Percentiles rank a stretch among this genome's conserved stretches.
phyloP scores from a whole-genome alignment of 1,140 invertebrate species.

The Nylanderia fulva region DNA sequence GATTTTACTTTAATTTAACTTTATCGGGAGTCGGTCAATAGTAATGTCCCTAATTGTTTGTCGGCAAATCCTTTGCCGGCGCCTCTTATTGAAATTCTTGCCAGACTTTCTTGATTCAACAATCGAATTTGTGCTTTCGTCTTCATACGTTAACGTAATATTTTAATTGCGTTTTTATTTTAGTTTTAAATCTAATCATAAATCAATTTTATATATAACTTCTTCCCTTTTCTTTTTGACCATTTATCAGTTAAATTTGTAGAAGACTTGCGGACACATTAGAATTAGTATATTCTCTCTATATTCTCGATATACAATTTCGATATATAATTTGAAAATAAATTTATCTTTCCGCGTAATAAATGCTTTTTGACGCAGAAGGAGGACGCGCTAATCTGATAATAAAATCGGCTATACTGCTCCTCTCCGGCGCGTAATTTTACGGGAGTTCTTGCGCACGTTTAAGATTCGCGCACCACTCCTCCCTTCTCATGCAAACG shows the following conservation, averaged over 20 bases:
- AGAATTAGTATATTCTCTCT: constrained; percentile 1
- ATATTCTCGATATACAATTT: background rate
- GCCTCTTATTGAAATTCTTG: constrained; percentile 72
- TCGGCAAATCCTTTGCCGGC: constrained; percentile 67
- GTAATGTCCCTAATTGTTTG: constrained; percentile 75
- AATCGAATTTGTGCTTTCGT: constrained; percentile 21
- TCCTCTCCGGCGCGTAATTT: constrained; percentile 33
- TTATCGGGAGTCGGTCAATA: constrained; percentile 77
- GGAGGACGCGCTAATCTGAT: constrained; percentile 22
- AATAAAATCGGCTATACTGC: constrained; percentile 43
- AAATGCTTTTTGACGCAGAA: background rate
- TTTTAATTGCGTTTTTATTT: constrained; percentile 46
- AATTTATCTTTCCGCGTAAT: constrained; percentile 12
- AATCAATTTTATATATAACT: background rate
- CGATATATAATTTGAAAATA: background rate
- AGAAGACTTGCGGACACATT: background rate
- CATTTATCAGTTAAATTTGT: background rate
- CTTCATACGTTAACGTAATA: constrained; percentile 32
- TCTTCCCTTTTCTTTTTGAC: too few species aligned
- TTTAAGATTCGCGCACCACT: constrained; percentile 48
- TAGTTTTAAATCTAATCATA: background rate
- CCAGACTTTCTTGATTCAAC: constrained; percentile 71
- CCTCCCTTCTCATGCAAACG: constrained; percentile 73
- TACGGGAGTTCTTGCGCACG: constrained; percentile 29
- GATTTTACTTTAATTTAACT: constrained; percentile 78